These are phyloP conservation scores for Leucoraja erinaceus DNA, from an alignment of 2,113 vertebrate genomes.

Conservation along the genomic window DNA sequence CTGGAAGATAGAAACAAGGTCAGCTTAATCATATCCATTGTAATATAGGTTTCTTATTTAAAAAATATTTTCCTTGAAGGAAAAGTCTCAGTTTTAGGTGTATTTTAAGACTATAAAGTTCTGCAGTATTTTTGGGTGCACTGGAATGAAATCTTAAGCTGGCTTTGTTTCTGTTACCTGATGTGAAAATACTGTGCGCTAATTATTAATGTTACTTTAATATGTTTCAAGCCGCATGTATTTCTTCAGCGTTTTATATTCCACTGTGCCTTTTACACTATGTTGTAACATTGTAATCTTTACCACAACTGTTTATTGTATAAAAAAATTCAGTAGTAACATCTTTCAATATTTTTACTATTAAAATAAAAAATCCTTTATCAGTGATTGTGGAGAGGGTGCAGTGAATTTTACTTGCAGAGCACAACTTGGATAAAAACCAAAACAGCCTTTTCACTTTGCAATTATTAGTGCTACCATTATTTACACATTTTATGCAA, in stretches of 20 bases:
- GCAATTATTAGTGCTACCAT: not conserved
- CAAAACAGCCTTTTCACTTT: not conserved
- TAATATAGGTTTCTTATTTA: conserved; percentile 98
- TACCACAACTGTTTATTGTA: conserved; percentile 61
- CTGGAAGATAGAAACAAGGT: conserved; percentile 97
- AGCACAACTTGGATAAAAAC: too few species aligned
- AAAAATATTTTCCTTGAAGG: conserved; percentile 98
- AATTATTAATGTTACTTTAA: conserved; percentile 65
- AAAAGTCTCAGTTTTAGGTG: conserved; percentile 89
- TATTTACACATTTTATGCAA: not conserved
- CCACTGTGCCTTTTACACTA: conserved; percentile 65
- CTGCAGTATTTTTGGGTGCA: conserved; percentile 83
- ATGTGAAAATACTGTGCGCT: conserved; percentile 68
- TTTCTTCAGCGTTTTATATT: conserved; percentile 63
- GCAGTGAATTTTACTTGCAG: not conserved
- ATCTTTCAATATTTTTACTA: conserved; percentile 64
- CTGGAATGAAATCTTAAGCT: conserved; percentile 81
- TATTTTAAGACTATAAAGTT: conserved; percentile 95
- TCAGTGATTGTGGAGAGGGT: conserved; percentile 40
- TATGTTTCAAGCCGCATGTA: conserved; percentile 27
- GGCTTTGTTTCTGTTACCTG: conserved; percentile 85
- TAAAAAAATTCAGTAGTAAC: conserved; percentile 62
- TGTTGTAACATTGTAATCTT: conserved; percentile 68
- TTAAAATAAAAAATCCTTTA: conserved; percentile 63
- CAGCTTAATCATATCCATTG: conserved; percentile 94